Evolutionary conservation across 2,888 invertebrate genomes (phyloP).

Genomic region (Heliconius aoede): DNA sequence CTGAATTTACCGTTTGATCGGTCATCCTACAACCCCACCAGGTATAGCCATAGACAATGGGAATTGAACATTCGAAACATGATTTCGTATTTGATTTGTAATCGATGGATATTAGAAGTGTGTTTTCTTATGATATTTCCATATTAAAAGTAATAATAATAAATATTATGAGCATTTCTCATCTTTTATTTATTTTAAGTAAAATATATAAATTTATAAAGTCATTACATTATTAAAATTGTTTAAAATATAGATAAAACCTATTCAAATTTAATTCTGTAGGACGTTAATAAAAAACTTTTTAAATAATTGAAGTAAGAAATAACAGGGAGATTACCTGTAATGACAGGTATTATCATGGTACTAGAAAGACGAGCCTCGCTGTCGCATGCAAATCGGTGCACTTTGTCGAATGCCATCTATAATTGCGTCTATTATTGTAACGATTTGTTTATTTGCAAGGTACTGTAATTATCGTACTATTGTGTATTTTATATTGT

Average conservation of each 20-base stretch:
- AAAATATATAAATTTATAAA: not conserved
- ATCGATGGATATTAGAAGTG: not conserved
- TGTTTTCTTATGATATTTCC: not conserved
- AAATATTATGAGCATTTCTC: not conserved
- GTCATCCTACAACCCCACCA: constrained; percentile 47
- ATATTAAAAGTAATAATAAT: not conserved
- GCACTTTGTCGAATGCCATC: constrained; percentile 61
- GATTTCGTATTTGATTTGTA: constrained; percentile 23
- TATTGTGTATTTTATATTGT: not conserved
- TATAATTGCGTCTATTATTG: constrained; percentile 54
- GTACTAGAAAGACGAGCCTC: constrained; percentile 55
- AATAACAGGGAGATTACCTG: constrained; percentile 52
- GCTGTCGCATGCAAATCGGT: constrained; percentile 63
- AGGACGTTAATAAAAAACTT: constrained; percentile 8
- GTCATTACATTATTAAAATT: not conserved
- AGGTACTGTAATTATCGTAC: constrained; percentile 20
- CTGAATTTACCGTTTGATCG: constrained; percentile 72
- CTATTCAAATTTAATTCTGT: not conserved
- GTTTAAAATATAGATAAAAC: not conserved
- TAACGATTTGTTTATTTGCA: constrained; percentile 47
- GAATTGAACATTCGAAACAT: constrained; percentile 34
- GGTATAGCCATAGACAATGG: constrained; percentile 44
- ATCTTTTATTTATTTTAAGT: not conserved
- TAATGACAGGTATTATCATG: constrained; percentile 56
- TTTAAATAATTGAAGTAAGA: constrained; percentile 39